Base-by-base conservation (phyloP, 2,888 invertebrate genomes). In the Eueremaeus valkanovi region DNA sequence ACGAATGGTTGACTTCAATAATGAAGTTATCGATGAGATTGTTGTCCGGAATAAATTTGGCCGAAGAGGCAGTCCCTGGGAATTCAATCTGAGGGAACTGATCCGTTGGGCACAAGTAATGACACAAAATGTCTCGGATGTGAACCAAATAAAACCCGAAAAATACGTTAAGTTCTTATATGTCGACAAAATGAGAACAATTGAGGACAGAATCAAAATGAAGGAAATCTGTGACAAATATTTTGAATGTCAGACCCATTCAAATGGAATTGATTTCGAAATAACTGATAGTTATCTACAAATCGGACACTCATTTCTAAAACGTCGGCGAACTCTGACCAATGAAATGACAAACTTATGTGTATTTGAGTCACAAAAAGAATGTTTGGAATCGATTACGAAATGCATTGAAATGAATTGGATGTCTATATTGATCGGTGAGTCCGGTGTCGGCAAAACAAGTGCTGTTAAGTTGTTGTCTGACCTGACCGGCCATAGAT, bases 81-180 rank as follows among this genome's bases (percentile, higher is more conserved):
- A 99, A 84, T 93, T 97, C 85, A 99, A 99, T 85, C 86, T 99
- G 68, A 88, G 99, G 80, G 99, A 99, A 83, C 87, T 99, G 79
- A 89, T 91, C 76, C 88, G 98, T 79, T 98, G 96, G 96, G 93
- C 93, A 82, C 90, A 95, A 80, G 88, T 90, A 0, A 85, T 68
- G 9, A 40, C 29, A 31, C 51, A 73, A 13, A 40, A 42, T 8
- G 29, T 66, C 6, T 63, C 66, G 61, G 42, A 75, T 31, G 76
- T 42, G 9, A 72, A 63, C 31, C 49, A 55, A 49, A 63, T 73
- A 66, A 78, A 84, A 80, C 89, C 87, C 76, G 89, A 87, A 77
- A 86, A 86, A 80, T 88, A 88, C 79, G 88, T 94, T 66, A 88
- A 90, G 78, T 86, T 96, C 79, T 88, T 97, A 40, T 98, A 95